These are phyloP conservation scores for Trissolcus japonicus DNA, from an alignment of 2,888 invertebrate genomes.

Conservation along the genomic window DNA sequence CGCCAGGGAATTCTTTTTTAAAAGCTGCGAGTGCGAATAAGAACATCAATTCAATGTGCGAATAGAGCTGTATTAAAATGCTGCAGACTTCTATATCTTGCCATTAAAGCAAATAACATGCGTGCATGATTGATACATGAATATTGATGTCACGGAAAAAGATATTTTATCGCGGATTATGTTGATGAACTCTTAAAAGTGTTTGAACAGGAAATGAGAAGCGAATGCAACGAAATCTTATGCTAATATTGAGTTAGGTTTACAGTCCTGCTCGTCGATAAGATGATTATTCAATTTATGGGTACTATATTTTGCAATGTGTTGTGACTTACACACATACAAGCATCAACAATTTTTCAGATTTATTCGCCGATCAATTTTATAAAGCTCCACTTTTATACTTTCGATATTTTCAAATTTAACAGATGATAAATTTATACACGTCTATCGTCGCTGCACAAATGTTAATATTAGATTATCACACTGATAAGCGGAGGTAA, in stretches of 20 bases:
- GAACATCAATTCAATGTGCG: conserved; percentile 3
- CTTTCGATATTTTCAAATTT: too few relatives aligned
- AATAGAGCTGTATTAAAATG: conserved; percentile 4
- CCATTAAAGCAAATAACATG: conserved; percentile 4
- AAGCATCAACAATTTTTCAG: too few relatives aligned
- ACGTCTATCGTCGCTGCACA: too few relatives aligned
- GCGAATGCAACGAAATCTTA: not conserved
- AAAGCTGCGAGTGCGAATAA: too few relatives aligned
- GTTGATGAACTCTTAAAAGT: conserved; percentile 27
- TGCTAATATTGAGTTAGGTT: conserved; percentile 11
- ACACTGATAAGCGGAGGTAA: too few relatives aligned
- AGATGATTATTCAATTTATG: conserved; percentile 2
- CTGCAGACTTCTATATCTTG: conserved; percentile 1
- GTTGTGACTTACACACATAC: not conserved
- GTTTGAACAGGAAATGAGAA: conserved; percentile 10
- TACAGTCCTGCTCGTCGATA: not conserved
- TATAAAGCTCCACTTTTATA: too few relatives aligned
- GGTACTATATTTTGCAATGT: not conserved
- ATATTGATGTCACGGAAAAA: conserved; percentile 20
- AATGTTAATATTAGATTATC: too few relatives aligned
- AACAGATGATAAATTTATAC: too few relatives aligned
- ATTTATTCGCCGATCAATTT: too few relatives aligned
- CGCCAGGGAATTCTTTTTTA: too few relatives aligned
- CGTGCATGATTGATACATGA: conserved; percentile 21
- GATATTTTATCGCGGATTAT: conserved; percentile 28